Percentiles rank a stretch among this genome's conserved stretches.
These are phyloP conservation scores for Dryobotodes eremita DNA, from an alignment of 2,888 invertebrate genomes.

Conservation along the genomic window DNA sequence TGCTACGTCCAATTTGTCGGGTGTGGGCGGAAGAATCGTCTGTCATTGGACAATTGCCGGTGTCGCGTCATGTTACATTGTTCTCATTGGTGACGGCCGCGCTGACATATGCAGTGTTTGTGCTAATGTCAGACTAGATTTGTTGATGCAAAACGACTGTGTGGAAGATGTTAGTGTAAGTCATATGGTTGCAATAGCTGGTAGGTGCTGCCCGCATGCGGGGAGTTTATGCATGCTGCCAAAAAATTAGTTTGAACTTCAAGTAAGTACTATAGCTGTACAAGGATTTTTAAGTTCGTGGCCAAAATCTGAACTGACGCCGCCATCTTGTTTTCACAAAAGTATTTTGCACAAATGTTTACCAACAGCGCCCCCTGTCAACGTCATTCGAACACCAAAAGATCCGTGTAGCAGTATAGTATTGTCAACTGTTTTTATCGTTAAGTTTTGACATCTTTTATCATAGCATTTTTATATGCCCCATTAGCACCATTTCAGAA, in stretches of 20 bases:
- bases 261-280: too few species aligned
- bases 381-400: too few species aligned
- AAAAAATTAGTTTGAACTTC: not conserved
- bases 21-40: conserved; percentile 26
- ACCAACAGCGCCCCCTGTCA: too few species aligned
- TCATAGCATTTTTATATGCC: not conserved
- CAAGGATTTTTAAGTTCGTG: too few species aligned
- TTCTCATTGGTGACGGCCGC: conserved; percentile 29
- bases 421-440: too few species aligned
- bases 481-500: not conserved
- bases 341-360: too few species aligned
- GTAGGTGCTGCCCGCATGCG: not conserved
- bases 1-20: conserved; percentile 26
- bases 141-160: conserved; percentile 4
- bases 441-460: not conserved
- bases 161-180: not conserved
- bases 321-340: too few species aligned
- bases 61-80: conserved; percentile 26
- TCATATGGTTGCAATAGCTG: not conserved
- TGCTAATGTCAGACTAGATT: conserved; percentile 12
- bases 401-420: too few species aligned
- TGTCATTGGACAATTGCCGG: conserved; percentile 47
- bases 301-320: too few species aligned
- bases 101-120: conserved; percentile 17
- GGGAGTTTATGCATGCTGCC: not conserved